Evolutionary conservation across 2,888 invertebrate genomes (phyloP).

Genomic region (Phalera bucephala): DNA sequence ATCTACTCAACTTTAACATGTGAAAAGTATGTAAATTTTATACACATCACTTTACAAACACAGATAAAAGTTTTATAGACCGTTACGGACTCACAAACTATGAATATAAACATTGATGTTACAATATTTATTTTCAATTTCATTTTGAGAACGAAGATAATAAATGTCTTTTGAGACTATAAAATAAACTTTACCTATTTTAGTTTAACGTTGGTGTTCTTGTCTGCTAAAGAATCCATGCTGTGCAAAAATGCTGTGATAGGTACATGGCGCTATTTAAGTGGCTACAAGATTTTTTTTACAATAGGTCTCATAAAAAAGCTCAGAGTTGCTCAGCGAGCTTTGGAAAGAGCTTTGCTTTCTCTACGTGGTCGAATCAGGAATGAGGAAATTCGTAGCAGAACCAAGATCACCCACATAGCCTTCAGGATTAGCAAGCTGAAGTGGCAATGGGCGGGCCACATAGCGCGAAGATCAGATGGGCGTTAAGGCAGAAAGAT

Average conservation of each 20-base stretch:
- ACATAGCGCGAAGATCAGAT: too few relatives aligned
- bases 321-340: too few relatives aligned
- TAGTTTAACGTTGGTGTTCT: slow-evolving; percentile 15
- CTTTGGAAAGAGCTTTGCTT: too few relatives aligned
- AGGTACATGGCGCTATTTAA: too few relatives aligned
- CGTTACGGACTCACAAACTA: slow-evolving; percentile 18
- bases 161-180: slow-evolving; percentile 23
- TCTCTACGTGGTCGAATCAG: too few relatives aligned
- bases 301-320: too few relatives aligned
- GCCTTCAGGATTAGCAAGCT: too few relatives aligned
- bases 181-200: slow-evolving; percentile 24
- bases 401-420: too few relatives aligned
- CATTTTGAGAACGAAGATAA: slow-evolving; percentile 10
- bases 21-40: slow-evolving; percentile 32
- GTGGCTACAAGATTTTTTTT: too few relatives aligned
- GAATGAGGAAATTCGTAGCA: too few relatives aligned
- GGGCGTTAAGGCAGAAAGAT: too few relatives aligned
- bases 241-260: slow-evolving; percentile 18
- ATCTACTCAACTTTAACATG: slow-evolving; percentile 22
- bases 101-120: slow-evolving; percentile 19
- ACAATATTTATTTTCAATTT: slow-evolving; percentile 25
- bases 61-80: slow-evolving; percentile 32
- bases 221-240: slow-evolving; percentile 14
- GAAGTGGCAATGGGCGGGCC: too few relatives aligned
- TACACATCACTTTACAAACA: slow-evolving; percentile 16